A percentile compares a stretch with the other conserved stretches of the same genome.
Evolutionary conservation across 2,113 vertebrate species (phyloP).

Genomic region (Oophaga pumilio): DNA sequence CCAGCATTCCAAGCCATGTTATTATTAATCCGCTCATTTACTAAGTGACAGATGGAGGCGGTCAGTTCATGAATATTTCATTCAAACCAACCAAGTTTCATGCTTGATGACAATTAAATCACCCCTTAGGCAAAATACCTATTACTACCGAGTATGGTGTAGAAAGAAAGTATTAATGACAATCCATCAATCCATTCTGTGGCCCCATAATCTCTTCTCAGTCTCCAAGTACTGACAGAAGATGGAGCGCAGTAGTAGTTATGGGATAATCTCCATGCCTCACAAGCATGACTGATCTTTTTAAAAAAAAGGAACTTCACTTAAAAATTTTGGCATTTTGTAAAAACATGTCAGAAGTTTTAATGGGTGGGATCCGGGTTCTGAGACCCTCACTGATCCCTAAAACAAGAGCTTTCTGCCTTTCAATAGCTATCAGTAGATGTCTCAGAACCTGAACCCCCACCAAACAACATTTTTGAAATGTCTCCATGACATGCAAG

Average conservation of each 20-base stretch:
- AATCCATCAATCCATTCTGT: background rate
- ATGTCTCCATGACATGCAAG: no score
- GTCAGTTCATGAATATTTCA: conserved; percentile 3
- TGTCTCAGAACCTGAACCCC: no score
- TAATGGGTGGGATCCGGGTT: no score
- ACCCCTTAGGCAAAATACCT: conserved; percentile 18
- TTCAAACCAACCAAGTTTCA: conserved; percentile 11
- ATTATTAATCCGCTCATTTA: background rate
- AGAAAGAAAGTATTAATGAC: conserved; percentile 3
- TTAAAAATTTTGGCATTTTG: no score
- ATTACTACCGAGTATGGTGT: background rate
- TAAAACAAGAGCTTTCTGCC: no score
- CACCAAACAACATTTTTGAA: no score
- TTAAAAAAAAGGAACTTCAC: background rate
- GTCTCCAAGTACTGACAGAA: background rate
- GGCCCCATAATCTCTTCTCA: conserved; percentile 8
- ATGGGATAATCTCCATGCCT: conserved; percentile 28
- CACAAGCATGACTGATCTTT: background rate
- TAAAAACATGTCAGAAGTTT: no score
- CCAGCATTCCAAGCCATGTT: background rate
- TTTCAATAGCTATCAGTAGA: no score
- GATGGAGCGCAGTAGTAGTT: background rate
- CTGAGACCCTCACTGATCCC: no score
- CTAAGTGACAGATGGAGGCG: background rate
- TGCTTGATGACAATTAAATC: conserved; percentile 28